phyloP scores from a whole-genome alignment of 2,888 invertebrate species.

The Caenorhabditis virilis region DNA sequence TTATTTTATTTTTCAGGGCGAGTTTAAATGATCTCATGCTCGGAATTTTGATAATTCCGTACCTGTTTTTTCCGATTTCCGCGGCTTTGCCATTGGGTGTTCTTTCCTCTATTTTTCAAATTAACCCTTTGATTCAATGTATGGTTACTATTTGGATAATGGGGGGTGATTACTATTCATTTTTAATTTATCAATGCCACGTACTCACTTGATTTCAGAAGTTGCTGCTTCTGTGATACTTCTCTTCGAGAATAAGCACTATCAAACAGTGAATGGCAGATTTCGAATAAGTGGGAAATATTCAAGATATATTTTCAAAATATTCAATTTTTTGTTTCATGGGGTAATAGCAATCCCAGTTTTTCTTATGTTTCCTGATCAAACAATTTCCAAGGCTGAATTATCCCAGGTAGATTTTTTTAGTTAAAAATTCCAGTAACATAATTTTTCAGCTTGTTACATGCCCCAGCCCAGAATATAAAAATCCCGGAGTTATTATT shows the following conservation, averaged over 20 bases:
- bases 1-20: slow-evolving; percentile 6
- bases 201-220: too few relatives aligned
- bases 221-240: not conserved
- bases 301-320: not conserved
- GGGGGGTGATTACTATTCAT: not conserved
- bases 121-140: not conserved
- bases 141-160: not conserved
- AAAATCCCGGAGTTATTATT: too few relatives aligned
- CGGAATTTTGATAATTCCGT: not conserved
- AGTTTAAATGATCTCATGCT: slow-evolving; percentile 6
- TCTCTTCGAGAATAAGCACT: not conserved
- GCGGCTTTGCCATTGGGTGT: not conserved
- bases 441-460: not conserved
- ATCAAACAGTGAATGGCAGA: not conserved
- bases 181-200: too few relatives aligned
- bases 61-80: not conserved
- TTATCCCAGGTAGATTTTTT: too few relatives aligned
- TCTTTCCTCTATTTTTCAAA: not conserved
- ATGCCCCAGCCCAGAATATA: too few relatives aligned
- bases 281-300: not conserved
- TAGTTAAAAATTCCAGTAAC: not conserved
- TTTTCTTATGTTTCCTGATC: not conserved
- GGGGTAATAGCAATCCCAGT: not conserved
- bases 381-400: not conserved
- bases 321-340: not conserved